Evolutionary conservation across 1,140 invertebrate genomes (phyloP).

Genomic region (Zaprionus tsacasi): DNA sequence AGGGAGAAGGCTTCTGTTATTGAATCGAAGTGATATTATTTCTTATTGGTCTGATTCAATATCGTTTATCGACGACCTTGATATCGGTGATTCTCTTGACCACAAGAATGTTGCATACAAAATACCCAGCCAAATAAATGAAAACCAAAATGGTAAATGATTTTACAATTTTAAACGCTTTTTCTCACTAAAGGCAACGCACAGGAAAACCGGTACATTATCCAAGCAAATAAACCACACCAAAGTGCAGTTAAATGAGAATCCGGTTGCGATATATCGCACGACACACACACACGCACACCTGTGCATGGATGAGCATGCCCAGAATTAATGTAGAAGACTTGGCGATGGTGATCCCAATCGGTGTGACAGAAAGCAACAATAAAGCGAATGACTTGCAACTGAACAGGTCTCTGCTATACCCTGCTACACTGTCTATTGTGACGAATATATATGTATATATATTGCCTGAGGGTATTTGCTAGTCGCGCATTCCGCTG

Average conservation of each 20-base stretch:
- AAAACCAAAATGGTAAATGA: conserved; percentile 53
- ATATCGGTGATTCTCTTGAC: conserved; percentile 36
- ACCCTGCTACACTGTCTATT: neutral
- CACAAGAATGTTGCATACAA: conserved; percentile 68
- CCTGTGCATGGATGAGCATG: conserved; percentile 1
- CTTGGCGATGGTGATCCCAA: conserved; percentile 38
- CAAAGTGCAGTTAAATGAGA: conserved; percentile 70
- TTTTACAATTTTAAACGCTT: conserved; percentile 55
- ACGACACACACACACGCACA: neutral
- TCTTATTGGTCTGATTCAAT: conserved; percentile 17
- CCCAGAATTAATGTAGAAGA: conserved; percentile 20
- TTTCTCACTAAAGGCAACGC: conserved; percentile 52
- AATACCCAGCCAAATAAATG: conserved; percentile 35
- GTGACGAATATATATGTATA: neutral
- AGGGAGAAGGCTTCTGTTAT: neutral
- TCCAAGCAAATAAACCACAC: conserved; percentile 53
- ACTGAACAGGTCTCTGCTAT: neutral
- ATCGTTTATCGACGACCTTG: conserved; percentile 45
- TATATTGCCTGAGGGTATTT: conserved; percentile 7
- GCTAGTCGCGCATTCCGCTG: conserved; percentile 1
- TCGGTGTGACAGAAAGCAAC: conserved; percentile 17
- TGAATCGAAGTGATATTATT: conserved; percentile 14
- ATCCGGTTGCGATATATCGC: conserved; percentile 57
- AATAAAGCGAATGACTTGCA: conserved; percentile 19
- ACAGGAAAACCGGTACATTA: conserved; percentile 54